phyloP scores from a whole-genome alignment of 1,140 invertebrate genomes.

The Lanistes nyassanus region DNA sequence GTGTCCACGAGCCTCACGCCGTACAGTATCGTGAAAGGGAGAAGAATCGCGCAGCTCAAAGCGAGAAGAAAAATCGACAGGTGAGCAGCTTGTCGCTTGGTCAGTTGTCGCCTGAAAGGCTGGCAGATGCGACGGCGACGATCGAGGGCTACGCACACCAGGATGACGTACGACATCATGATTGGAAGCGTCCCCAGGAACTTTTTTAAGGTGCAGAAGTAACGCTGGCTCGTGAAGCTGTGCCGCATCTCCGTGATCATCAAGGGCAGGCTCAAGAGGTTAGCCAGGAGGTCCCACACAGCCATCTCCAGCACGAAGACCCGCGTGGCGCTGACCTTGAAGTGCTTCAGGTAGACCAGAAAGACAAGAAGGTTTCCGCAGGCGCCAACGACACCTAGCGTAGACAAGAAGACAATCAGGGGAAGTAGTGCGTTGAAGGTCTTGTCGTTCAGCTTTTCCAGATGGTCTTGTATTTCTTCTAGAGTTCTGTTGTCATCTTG shows the following conservation, averaged over 20 bases:
- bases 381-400: slow-evolving; percentile 28
- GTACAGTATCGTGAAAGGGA: slow-evolving; percentile 24
- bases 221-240: slow-evolving; percentile 34
- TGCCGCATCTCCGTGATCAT: slow-evolving; percentile 53
- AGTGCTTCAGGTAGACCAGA: slow-evolving; percentile 44
- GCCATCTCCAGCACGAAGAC: slow-evolving; percentile 53
- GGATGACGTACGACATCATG: slow-evolving; percentile 12
- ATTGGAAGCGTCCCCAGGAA: slow-evolving; percentile 23
- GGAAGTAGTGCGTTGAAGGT: neutral
- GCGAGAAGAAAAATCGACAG: neutral
- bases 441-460: no score
- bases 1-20: slow-evolving; percentile 17
- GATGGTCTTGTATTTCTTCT: no score
- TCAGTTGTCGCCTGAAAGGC: slow-evolving; percentile 22
- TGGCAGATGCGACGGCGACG: slow-evolving; percentile 31
- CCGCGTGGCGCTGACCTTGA: slow-evolving; percentile 43
- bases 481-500: no score
- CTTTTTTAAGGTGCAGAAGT: slow-evolving; percentile 28
- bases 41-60: neutral
- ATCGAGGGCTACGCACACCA: slow-evolving; percentile 33
- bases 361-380: slow-evolving; percentile 45
- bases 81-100: neutral
- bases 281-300: slow-evolving; percentile 48
- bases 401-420: neutral
- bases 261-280: slow-evolving; percentile 50